Evolutionary conservation across 2,797 vertebrate species (phyloP).

Genomic region (Paguma larvata): DNA sequence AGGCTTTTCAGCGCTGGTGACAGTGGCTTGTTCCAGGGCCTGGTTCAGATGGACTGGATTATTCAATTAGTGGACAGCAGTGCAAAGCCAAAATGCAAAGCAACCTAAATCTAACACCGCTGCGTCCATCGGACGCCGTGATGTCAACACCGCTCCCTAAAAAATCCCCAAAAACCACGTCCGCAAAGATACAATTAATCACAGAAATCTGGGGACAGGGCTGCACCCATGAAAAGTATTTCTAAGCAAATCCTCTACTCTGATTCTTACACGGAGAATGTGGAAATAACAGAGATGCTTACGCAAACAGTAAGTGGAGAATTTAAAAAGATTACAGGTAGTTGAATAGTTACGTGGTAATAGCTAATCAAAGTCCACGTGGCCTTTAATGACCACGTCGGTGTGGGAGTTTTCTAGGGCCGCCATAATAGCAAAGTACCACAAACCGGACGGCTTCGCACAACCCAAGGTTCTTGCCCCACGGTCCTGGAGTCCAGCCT

Average conservation of each 20-base stretch:
- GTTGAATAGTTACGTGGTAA: background rate
- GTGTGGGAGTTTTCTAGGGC: too few species aligned
- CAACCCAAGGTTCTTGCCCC: background rate
- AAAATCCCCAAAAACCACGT: background rate
- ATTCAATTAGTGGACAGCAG: background rate
- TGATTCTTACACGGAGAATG: background rate
- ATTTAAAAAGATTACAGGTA: background rate
- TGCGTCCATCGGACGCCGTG: background rate
- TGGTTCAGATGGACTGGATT: background rate
- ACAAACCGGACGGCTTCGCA: background rate
- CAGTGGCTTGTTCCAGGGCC: background rate
- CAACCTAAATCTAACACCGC: background rate
- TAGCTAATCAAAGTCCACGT: too few species aligned
- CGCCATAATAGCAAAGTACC: too few species aligned
- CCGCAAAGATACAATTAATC: background rate
- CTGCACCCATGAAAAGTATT: background rate
- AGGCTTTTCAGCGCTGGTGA: background rate
- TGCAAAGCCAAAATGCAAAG: background rate
- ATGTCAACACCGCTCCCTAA: accelerated
- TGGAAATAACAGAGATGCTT: background rate
- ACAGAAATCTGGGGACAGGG: accelerated
- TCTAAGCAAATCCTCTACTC: background rate
- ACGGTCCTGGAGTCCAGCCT: accelerated
- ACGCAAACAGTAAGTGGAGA: background rate
- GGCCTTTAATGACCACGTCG: background rate